Evolutionary conservation across 2,888 invertebrate species (phyloP), one percentile per base, ranked within the genome.

Genomic region (Hirudinaria manillensis): DNA sequence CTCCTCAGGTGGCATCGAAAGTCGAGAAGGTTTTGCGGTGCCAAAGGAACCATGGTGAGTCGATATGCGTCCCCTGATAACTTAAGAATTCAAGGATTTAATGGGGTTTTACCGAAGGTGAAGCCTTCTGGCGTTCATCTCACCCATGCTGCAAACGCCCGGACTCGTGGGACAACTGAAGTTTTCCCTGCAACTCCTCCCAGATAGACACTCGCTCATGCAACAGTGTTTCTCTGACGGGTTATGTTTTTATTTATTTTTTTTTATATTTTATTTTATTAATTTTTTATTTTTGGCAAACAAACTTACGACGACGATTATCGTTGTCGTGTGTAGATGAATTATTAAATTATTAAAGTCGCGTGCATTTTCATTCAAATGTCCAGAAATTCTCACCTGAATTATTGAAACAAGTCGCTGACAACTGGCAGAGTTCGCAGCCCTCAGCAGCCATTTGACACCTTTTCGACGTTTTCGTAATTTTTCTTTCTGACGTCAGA

Each of bases 1-100:
- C 83, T 82, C 70, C 79, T 76, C 45, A 84, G 78, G 76, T 84
- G 84, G 74, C 84, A 84, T 75, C 81, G 79, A 76, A 82, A 84
- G 75, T 80, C 79, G 27, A 78, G 77, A 13, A 77, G 72, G 34
- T 83, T 79, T 61, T 78, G 79, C 32, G 80, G 77, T 78, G 81
- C 83, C 21, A 80, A 76, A 1, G 84, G 84, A 78, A 81, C 80
- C 53, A 84, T 77, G 10, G 81, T 81, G 80, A 82, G 83, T 66
- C 81, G 79, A 68, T 82, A 81, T 1, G 83, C 79, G 74, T 83
- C 82, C 45, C 82, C 83, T 83, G 79, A 36, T 27, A 36, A 32
- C 32, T 38, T 55, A 21, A 38, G 32, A 70, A n/a, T 36, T 27
- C 19, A 70, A 38, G 53, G 67, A 16, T 45, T 66, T 61, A n/a